phyloP scores from a whole-genome alignment of 2,113 vertebrate genomes.

The Agelaius tricolor region DNA sequence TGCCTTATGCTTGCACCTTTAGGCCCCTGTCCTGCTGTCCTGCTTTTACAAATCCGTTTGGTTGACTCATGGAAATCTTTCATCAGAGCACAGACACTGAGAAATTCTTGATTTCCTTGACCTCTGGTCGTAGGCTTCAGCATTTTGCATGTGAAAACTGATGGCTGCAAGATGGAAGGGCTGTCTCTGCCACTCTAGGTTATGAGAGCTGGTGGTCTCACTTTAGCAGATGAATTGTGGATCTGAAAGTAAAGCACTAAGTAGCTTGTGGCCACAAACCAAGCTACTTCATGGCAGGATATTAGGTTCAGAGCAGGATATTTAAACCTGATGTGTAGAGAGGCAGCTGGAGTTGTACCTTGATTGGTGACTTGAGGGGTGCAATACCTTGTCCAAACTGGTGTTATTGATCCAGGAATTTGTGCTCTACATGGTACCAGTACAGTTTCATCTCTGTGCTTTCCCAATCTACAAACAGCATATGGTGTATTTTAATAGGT shows the following conservation, averaged over 20 bases:
- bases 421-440: not conserved
- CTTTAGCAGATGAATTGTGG: not conserved
- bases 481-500: not conserved
- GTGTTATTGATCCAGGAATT: not conserved
- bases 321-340: not conserved
- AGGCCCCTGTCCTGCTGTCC: not conserved
- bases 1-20: not conserved
- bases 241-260: not conserved
- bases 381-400: not conserved
- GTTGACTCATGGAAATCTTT: not conserved
- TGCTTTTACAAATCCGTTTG: not conserved
- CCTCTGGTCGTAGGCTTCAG: not conserved
- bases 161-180: not conserved
- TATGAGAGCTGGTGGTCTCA: not conserved
- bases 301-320: not conserved
- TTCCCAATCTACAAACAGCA: not conserved
- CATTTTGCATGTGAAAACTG: not conserved
- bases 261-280: not conserved
- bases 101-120: not conserved
- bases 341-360: not conserved
- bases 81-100: not conserved
- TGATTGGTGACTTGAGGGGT: not conserved
- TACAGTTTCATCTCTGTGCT: not conserved
- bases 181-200: not conserved
- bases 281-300: not conserved